A percentile compares a stretch with the other conserved stretches of the same genome.
Evolutionary conservation across 2,797 vertebrate species (phyloP).

Genomic region (Carcharodon carcharias): DNA sequence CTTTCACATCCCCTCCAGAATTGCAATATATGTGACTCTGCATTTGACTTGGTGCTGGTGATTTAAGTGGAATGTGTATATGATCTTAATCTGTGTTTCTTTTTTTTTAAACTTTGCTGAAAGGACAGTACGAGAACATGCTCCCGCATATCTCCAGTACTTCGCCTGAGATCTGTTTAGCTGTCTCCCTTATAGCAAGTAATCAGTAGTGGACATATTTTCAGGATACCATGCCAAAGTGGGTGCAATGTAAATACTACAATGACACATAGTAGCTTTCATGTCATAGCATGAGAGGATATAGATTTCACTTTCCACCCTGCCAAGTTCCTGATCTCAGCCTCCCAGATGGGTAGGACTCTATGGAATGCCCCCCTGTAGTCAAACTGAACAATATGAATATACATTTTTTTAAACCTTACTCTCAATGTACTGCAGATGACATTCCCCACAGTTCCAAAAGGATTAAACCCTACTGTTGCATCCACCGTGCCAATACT

Average conservation of each 20-base stretch:
- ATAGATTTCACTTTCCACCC: not conserved
- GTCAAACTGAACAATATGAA: not conserved
- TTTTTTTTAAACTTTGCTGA: not conserved
- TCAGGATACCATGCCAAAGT: not conserved
- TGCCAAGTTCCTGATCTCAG: not conserved
- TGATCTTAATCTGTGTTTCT: not conserved
- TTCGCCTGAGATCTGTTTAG: not conserved
- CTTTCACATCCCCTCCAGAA: too few species aligned
- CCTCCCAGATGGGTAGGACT: not conserved
- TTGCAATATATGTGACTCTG: not conserved
- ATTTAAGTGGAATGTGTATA: not conserved
- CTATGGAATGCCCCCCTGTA: not conserved
- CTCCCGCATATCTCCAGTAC: not conserved
- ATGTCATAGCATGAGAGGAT: not conserved
- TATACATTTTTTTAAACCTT: constrained; percentile 8
- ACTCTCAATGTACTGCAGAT: not conserved
- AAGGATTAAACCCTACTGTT: constrained; percentile 2
- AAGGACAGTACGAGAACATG: not conserved
- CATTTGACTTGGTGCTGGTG: not conserved
- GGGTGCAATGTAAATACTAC: not conserved
- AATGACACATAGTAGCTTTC: not conserved
- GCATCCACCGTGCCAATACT: not conserved
- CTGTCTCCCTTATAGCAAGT: too few species aligned
- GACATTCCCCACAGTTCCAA: not conserved
- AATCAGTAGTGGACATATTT: not conserved